These are phyloP conservation scores for Buteo buteo DNA, from an alignment of 2,113 vertebrate species.

Conservation along the genomic window DNA sequence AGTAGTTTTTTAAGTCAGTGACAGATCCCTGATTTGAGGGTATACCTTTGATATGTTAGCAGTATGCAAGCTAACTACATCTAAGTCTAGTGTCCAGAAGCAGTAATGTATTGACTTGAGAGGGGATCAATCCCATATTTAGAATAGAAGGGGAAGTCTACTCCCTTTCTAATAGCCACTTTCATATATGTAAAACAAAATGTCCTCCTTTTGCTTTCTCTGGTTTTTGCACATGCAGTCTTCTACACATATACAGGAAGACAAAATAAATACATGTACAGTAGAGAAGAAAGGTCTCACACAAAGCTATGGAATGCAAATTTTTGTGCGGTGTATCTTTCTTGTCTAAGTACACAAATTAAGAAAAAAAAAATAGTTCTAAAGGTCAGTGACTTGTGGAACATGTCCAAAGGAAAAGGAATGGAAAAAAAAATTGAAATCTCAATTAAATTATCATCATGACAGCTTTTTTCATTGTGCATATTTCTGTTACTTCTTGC, in stretches of 20 bases:
- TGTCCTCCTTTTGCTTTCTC: background rate
- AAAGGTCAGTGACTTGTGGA: background rate
- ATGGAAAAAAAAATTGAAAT: slow-evolving; percentile 7
- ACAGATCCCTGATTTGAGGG: background rate
- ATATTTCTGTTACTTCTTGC: slow-evolving; percentile 26
- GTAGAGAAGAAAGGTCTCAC: background rate
- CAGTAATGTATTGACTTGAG: background rate
- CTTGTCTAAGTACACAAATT: background rate
- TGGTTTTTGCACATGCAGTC: background rate
- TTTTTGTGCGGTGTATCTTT: background rate
- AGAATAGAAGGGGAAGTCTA: background rate
- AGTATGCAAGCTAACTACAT: background rate
- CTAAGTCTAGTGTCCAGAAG: background rate
- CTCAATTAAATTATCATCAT: slow-evolving; percentile 25
- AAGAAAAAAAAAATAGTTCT: background rate
- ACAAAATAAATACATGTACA: background rate
- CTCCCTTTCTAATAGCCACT: background rate
- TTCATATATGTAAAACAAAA: background rate
- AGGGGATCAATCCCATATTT: background rate
- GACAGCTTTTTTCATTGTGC: slow-evolving; percentile 15
- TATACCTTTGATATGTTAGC: background rate
- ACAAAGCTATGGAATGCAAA: background rate
- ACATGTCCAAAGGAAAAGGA: background rate
- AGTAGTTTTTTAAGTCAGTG: background rate
- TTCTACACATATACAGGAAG: background rate